phyloP scores from a whole-genome alignment of 1,140 invertebrate genomes.

The Zaprionus tsacasi region DNA sequence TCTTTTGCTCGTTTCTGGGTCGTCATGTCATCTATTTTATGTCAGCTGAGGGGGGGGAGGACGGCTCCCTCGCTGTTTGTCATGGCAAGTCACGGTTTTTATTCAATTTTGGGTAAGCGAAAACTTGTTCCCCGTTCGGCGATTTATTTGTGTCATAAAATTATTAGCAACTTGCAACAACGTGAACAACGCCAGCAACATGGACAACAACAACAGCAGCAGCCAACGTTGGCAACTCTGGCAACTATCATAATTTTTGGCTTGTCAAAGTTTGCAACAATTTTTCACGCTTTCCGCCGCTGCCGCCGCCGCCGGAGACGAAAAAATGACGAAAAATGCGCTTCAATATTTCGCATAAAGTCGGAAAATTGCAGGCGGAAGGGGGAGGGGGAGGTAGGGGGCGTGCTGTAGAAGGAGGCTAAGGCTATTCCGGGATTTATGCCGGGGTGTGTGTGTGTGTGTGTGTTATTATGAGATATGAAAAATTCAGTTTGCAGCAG shows the following conservation, averaged over 20 bases:
- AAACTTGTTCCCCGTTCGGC: constrained; percentile 38
- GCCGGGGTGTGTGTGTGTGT: constrained; percentile 24
- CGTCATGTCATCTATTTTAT: constrained; percentile 1
- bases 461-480: constrained; percentile 40
- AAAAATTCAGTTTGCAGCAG: constrained; percentile 55
- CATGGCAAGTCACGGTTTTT: constrained; percentile 37
- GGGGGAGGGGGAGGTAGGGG: not conserved
- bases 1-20: constrained; percentile 1
- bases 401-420: not conserved
- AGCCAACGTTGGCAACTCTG: constrained; percentile 22
- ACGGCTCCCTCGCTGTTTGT: not conserved
- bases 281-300: constrained; percentile 74
- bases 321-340: constrained; percentile 54
- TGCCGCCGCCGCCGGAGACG: constrained; percentile 35
- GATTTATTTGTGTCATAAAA: constrained; percentile 74
- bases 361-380: constrained; percentile 42
- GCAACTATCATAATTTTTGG: constrained; percentile 70
- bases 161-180: constrained; percentile 52
- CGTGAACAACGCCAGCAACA: constrained; percentile 24
- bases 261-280: constrained; percentile 78
- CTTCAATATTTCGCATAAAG: constrained; percentile 57
- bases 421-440: constrained; percentile 4
- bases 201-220: constrained; percentile 23
- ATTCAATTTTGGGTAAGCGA: constrained; percentile 39
- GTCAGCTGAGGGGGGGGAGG: not conserved